Base-by-base conservation (phyloP, 2,888 invertebrate genomes). In the Lochmaea crataegi region DNA sequence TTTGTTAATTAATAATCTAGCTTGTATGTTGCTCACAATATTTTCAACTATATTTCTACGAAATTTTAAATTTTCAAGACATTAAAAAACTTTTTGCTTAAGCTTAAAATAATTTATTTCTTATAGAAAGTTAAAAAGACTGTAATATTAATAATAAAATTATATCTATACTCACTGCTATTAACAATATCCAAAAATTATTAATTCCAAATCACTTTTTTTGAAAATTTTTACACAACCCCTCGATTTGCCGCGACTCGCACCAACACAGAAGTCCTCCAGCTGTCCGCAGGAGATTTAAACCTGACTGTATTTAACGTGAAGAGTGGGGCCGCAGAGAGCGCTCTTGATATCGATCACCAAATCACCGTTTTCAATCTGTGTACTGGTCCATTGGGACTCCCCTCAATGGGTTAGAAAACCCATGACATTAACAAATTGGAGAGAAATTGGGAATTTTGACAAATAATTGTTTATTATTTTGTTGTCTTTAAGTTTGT, bases 281-380 rank as follows among this genome's bases (percentile, higher is more conserved):
- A 57, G 68, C 66, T 71, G 66, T 63, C 57, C 63, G 77, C 75
- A 75, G 53, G 68, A 69, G 77, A 79, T 80, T 82, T 81, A 80
- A 82, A 81, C 75, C 78, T 58, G 75, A 65, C 65, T 51, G 67
- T 42, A 56, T 68, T 32, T 12, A 65, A n/a, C 53, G 68, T 68
- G 41, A 42, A 63, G 61, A 71, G 74, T 74, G 74, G 74, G 74
- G 81, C 78, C 77, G 72, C 72, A 67, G 64, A 74, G 58, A 26
- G 58, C 22, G 58, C 71, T 71, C 67, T 65, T 71, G 77, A 73
- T 80, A 80, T 80, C 80, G 80, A 81, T 81, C 80, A 79, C 72
- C 53, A 67, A 72, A 67, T 72, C 65, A 75, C 65, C 32, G 66
- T 67, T 61, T 70, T 67, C 67, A 67, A 68, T 56, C 66, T 61